Evolutionary conservation across 2,797 vertebrate species (phyloP).

Genomic region (Notolepis coatsorum): DNA sequence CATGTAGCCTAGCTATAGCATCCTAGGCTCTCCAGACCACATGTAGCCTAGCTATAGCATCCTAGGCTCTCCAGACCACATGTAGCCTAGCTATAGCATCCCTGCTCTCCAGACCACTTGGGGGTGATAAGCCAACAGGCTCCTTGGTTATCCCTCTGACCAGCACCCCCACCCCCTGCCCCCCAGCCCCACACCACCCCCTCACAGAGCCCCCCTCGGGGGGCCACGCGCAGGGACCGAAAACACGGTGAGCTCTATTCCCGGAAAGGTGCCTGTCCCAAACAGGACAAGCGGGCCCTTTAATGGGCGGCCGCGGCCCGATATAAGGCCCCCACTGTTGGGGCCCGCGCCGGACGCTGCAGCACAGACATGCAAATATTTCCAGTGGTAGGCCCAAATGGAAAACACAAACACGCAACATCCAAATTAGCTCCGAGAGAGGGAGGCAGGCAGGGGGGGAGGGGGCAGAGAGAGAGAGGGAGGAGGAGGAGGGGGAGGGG

Average conservation of each 20-base stretch:
- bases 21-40: no score
- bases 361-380: constrained; percentile 88
- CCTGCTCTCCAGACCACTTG: constrained; percentile 67
- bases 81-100: constrained; percentile 31
- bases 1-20: constrained; percentile 36
- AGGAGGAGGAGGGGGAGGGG: constrained; percentile 57
- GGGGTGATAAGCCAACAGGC: constrained; percentile 65
- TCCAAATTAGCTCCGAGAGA: constrained; percentile 80
- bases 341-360: constrained; percentile 69
- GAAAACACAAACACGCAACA: constrained; percentile 87
- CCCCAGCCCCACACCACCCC: constrained; percentile 37
- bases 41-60: constrained; percentile 25
- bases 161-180: constrained; percentile 58
- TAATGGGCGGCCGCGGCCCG: constrained; percentile 76
- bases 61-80: constrained; percentile 62
- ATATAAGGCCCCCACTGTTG: constrained; percentile 85
- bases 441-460: constrained; percentile 18
- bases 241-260: constrained; percentile 83
- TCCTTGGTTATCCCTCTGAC: constrained; percentile 41
- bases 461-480: constrained; percentile 48
- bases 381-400: constrained; percentile 85
- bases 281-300: constrained; percentile 81
- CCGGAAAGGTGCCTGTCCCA: constrained; percentile 80
- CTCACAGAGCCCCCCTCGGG: constrained; percentile 36
- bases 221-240: constrained; percentile 28